A percentile compares a stretch with the other conserved stretches of the same genome.
phyloP scores from a whole-genome alignment of 2,888 invertebrate species.

The Calliphora vomitoria region DNA sequence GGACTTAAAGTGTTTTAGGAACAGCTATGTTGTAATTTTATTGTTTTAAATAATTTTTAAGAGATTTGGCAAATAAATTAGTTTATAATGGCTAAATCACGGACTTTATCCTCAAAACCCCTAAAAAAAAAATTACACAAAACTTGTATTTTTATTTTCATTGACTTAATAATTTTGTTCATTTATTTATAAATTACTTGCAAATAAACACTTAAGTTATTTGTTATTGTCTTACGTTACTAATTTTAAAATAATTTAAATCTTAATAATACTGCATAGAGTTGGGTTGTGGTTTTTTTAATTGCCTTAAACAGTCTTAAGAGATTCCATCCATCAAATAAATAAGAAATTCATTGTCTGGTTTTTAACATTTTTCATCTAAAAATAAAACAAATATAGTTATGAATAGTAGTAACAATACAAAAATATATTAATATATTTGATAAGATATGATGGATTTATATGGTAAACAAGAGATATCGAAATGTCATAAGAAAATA shows the following conservation, averaged over 20 bases:
- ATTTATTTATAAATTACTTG: conserved; percentile 26
- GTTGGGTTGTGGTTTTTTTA: background rate
- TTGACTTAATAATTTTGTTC: too few species aligned
- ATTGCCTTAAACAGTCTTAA: conserved; percentile 48
- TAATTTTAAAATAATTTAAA: conserved; percentile 30
- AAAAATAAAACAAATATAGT: conserved; percentile 33
- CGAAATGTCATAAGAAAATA: too few species aligned
- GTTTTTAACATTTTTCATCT: conserved; percentile 58
- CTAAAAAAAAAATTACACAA: too few species aligned
- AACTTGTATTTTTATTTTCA: too few species aligned
- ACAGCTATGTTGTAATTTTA: too few species aligned
- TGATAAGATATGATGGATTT: conserved; percentile 21
- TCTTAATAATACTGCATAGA: conserved; percentile 59
- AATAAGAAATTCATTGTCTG: background rate
- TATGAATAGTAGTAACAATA: background rate
- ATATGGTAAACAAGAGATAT: conserved; percentile 20
- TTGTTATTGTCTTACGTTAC: background rate
- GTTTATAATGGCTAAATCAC: too few species aligned
- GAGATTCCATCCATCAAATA: conserved; percentile 60
- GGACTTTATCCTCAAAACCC: too few species aligned
- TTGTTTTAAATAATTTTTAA: too few species aligned
- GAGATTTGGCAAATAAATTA: too few species aligned
- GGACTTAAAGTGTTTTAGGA: too few species aligned
- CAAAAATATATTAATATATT: background rate
- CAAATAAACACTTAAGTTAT: conserved; percentile 20